Evolutionary conservation across 2,888 invertebrate genomes (phyloP), one percentile per base, ranked within the genome.

Genomic region (Drosophila niveifrons): DNA sequence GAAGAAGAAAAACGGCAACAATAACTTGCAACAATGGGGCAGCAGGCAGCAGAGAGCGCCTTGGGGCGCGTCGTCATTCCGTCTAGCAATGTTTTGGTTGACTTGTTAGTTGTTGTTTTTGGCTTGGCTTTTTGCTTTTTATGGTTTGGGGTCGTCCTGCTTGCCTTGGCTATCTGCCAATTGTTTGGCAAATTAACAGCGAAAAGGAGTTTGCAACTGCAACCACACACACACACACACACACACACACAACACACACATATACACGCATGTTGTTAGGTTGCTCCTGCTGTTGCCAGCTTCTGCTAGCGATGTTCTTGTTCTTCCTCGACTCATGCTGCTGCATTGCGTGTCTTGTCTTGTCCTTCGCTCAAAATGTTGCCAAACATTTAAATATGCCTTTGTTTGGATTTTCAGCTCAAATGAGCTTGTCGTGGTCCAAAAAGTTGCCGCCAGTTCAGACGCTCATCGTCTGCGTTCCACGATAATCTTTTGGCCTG

Each of bases 181-280:
- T 88, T 88, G 83, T 82, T 86, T 88, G 89, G 83, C 87, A 84
- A 88, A 88, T 86, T 88, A 84, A 88, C 89, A 88, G 86, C 78
- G 70, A 67, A 85, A 82, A 85, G 82, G 78, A 87, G 84, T 72
- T 83, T 64, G 71, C 52, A 70, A 46, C 9, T 23, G 23, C 23
- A 23, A 56, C 31, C n/a, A 51, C 55, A 55, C 48, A 55, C 13
- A 23, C 28, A 43, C 39, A 13, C 39, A 48, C 17, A 10, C 15
- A 69, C 15, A 50, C 11, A 39, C 11, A 11, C 15, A 57, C 23
- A 17, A 23, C 29, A n/a, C 52, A 36, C 46, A 56, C 47, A 23
- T 46, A 28, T 18, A n/a, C n/a, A n/a, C 23, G 15, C 57, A 44
- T 55, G 66, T 39, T 47, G 63, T 17, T 44, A 63, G 31, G 61